Conservation (phyloP, 1,140 invertebrate species). For the Manduca sexta region DNA sequence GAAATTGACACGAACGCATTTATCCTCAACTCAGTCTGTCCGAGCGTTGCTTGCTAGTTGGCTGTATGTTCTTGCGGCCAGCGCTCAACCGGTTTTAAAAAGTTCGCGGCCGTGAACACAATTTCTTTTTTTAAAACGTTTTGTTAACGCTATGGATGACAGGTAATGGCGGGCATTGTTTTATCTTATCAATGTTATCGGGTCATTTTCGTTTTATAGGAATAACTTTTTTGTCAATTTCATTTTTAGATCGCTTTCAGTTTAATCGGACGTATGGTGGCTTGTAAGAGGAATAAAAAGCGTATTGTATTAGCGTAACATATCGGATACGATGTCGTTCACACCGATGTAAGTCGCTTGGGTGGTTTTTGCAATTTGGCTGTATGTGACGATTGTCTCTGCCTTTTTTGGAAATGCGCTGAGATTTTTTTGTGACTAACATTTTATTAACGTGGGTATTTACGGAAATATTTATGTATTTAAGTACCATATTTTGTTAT, state of each 20-base stretch:
- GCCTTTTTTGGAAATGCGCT: neutral
- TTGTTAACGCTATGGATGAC: constrained; percentile 37
- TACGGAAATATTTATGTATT: too few relatives aligned
- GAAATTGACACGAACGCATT: neutral
- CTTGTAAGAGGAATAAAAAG: constrained; percentile 16
- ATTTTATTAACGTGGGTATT: too few relatives aligned
- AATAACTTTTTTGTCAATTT: constrained; percentile 13
- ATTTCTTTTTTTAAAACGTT: constrained; percentile 19
- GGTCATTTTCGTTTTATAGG: too few relatives aligned
- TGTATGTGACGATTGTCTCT: constrained; percentile 4
- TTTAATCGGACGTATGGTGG: constrained; percentile 27
- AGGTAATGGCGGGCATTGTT: constrained; percentile 27
- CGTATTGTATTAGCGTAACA: neutral
- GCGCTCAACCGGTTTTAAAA: constrained; percentile 26
- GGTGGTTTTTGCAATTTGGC: constrained; percentile 22
- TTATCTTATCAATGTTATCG: neutral
- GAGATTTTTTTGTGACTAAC: too few relatives aligned
- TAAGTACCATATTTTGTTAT: too few relatives aligned
- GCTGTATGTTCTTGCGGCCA: constrained; percentile 2
- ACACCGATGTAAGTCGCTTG: constrained; percentile 61
- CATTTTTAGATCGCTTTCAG: constrained; percentile 40
- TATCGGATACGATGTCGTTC: constrained; percentile 48
- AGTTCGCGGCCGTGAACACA: constrained; percentile 8
- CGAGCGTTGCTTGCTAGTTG: neutral
- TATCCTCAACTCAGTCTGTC: constrained; percentile 1